Percentiles rank a stretch among this genome's conserved stretches.
These are phyloP conservation scores for Sceloporus tristichus DNA, from an alignment of 2,113 vertebrate species.

Conservation along the genomic window DNA sequence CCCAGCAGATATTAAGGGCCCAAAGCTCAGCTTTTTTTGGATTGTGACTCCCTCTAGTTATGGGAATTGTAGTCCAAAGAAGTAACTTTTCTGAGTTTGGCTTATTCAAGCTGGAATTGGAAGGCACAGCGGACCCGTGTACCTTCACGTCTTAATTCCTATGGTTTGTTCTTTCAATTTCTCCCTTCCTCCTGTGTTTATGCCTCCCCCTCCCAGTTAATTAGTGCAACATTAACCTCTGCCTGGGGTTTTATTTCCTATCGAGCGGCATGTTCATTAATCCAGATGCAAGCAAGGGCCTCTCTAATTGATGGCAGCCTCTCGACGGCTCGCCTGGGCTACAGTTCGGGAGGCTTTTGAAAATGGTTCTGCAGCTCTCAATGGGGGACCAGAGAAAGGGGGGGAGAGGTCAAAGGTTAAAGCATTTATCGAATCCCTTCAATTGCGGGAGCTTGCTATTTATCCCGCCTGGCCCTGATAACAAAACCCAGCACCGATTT, in stretches of 20 bases:
- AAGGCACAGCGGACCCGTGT: no score
- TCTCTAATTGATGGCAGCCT: slow-evolving; percentile 41
- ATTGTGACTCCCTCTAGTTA: no score
- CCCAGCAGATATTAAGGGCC: no score
- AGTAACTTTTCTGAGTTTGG: no score
- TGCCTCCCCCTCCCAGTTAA: slow-evolving; percentile 51
- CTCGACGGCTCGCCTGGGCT: background rate
- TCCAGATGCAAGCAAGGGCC: slow-evolving; percentile 35
- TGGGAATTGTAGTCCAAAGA: no score
- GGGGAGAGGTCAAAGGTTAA: slow-evolving; percentile 56
- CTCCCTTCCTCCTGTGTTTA: background rate
- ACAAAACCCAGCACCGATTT: slow-evolving; percentile 39
- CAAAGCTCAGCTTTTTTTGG: no score
- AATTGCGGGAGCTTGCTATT: slow-evolving; percentile 30
- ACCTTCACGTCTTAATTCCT: background rate
- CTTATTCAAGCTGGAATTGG: no score
- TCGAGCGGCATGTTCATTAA: slow-evolving; percentile 59
- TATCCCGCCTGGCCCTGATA: slow-evolving; percentile 38
- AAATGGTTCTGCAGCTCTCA: slow-evolving; percentile 39
- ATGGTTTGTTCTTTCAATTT: no score
- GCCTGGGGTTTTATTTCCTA: slow-evolving; percentile 50
- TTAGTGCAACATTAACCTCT: slow-evolving; percentile 67
- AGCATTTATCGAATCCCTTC: slow-evolving; percentile 43
- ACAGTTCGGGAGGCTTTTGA: background rate
- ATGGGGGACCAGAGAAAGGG: slow-evolving; percentile 40